These are phyloP conservation scores for Thereva nobilitata DNA, from an alignment of 2,888 invertebrate species.

Conservation along the genomic window DNA sequence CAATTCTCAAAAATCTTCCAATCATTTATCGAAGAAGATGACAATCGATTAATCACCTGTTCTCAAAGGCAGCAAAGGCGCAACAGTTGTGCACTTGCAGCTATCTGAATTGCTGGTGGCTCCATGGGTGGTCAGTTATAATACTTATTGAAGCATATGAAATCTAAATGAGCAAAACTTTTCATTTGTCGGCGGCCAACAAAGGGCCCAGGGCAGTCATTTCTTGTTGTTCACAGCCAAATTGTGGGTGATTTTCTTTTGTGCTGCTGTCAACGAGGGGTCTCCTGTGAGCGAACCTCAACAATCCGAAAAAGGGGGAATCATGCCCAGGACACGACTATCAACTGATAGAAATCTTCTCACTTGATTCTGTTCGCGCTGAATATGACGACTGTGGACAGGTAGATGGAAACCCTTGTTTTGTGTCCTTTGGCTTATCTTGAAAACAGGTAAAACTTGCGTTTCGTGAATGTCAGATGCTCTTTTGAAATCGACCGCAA, in stretches of 20 bases:
- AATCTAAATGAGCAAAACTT: neutral
- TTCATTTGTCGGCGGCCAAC: neutral
- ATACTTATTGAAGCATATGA: neutral
- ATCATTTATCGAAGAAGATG: no score
- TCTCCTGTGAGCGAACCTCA: neutral
- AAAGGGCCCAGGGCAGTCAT: conserved; percentile 22
- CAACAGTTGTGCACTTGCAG: neutral
- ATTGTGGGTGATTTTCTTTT: conserved; percentile 37
- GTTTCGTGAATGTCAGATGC: no score
- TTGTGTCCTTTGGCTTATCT: no score
- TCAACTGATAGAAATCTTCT: no score
- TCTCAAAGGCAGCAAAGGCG: neutral
- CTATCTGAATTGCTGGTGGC: neutral
- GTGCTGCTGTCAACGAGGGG: conserved; percentile 38
- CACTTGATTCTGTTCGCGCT: no score
- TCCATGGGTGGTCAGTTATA: neutral
- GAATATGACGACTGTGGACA: no score
- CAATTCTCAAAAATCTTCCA: no score
- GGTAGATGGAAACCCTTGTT: no score
- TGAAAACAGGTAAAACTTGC: no score
- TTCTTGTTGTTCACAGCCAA: conserved; percentile 33
- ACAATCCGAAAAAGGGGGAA: no score
- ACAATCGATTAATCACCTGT: neutral
- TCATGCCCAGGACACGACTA: no score
- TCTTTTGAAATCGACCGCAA: no score